Base-by-base conservation (phyloP, 2,113 vertebrate genomes). In the Kryptolebias marmoratus region DNA sequence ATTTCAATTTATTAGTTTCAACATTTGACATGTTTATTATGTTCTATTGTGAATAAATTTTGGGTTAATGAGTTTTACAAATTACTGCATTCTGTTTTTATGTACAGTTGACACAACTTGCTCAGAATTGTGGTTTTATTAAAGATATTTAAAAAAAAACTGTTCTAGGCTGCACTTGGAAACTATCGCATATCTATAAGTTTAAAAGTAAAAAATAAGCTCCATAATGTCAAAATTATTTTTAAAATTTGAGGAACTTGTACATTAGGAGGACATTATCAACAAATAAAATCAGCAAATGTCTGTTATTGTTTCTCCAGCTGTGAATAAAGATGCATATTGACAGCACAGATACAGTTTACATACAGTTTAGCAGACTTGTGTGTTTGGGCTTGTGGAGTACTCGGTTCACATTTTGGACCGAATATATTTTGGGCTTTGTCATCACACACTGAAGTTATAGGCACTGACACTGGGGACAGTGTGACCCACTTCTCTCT, bases 401-500 rank as follows among this genome's bases (percentile, higher is more conserved):
- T 79, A 22, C 22, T 22, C 22, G 22, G 22, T 22, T 22, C 22
- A 22, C 22, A 22, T 22, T 22, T 22, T 22, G 22, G 22, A 22
- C 22, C 22, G 22, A 22, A 22, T 22, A 22, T 22, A 22, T 22
- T 22, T 22, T 13, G n/a, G 56, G 78, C 79, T 83, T 87, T 84
- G 88, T 90, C 89, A 82, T 83, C 77, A 82, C 72, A 75, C 75
- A 58, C 74, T 68, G 91, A 91, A 87, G 73, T 87, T 88, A 92
- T 85, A 85, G 80, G 64, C 73, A 76, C 67, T 79, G 91, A 92
- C 93, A 93, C 77, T 68, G 84, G 84, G 93, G 92, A 93, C 92
- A 92, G 85, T n/a, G 28, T 90, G 92, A 92, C 93, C 90, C 91
- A 92, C 83, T 93, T 93, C 86, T 85, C 82, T 53, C 32, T 82